Base-by-base conservation (phyloP, 2,113 vertebrate species). In the Melanostigma gelatinosum region DNA sequence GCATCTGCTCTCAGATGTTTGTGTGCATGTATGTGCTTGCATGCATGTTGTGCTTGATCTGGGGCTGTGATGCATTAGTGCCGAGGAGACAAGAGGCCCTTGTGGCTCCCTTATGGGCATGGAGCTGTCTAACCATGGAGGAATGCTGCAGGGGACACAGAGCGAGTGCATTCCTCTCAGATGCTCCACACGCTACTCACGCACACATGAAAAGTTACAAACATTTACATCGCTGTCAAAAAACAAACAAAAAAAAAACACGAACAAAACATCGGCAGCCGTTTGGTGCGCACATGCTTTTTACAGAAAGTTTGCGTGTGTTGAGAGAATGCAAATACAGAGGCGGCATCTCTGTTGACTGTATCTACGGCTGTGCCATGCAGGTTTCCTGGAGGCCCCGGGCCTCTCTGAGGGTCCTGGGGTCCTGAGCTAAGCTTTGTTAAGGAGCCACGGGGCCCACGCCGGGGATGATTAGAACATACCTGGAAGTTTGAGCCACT, bases 401-500 rank as follows among this genome's bases (percentile, higher is more conserved):
- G 75, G 85, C 76, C 83, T 85, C 82, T 82, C 68, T 66, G 81
- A 91, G 85, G 82, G 64, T 46, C 85, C 87, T 83, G 63, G 79
- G 82, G 84, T 87, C 81, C 77, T 78, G 55, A 72, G 79, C 82
- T 83, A 85, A 85, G 86, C 87, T 93, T 91, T 80, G 86, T 92
- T 88, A 86, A 89, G 84, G 88, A 93, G 89, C 91, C 91, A 85
- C 87, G 13, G 86, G 86, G 88, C 88, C 86, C 63, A 73, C 24
- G 77, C 80, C 66, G 81, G 88, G 79, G 84, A 84, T 90, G 88
- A 93, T 92, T 91, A 91, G 91, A 91, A 91, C 91, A 89, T 94
- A 95, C 93, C 93, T 94, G 93, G 90, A 83, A 85, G 89, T 83
- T 93, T 88, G 83, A 93, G 87, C 90, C 90, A 93, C 90, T 93